A percentile compares a stretch with the other conserved stretches of the same genome.
Conservation (phyloP, 1,140 invertebrate species). For the Vanessa tameamea region DNA sequence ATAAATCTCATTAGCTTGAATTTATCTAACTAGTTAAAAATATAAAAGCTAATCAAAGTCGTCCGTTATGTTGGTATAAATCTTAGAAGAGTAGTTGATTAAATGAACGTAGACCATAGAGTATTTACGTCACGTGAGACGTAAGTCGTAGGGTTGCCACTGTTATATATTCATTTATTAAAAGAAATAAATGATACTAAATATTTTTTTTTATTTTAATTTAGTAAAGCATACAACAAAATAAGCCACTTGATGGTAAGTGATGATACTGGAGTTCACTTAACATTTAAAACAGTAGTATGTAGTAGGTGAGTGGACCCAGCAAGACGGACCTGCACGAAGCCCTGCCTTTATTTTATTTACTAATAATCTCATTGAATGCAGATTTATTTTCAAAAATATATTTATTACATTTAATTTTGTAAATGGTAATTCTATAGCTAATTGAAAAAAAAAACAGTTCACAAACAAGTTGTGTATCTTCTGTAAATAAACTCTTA, state of each 20-base stretch:
- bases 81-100: background rate
- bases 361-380: no score
- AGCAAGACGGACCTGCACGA: no score
- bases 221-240: no score
- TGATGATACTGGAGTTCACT: background rate
- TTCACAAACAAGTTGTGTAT: no score
- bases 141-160: background rate
- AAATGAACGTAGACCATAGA: background rate
- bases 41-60: background rate
- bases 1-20: background rate
- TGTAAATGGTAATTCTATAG: no score
- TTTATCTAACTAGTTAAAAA: constrained; percentile 1
- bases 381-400: no score
- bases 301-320: no score
- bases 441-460: no score
- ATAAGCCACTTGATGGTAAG: background rate
- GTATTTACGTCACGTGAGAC: constrained; percentile 10
- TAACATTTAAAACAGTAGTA: no score
- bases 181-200: background rate
- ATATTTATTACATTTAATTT: no score
- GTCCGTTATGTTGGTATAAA: background rate
- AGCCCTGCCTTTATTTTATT: no score
- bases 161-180: background rate
- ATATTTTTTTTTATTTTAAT: background rate
- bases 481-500: no score